Evolutionary conservation across 2,797 vertebrate genomes (phyloP).

Genomic region (Falco peregrinus): DNA sequence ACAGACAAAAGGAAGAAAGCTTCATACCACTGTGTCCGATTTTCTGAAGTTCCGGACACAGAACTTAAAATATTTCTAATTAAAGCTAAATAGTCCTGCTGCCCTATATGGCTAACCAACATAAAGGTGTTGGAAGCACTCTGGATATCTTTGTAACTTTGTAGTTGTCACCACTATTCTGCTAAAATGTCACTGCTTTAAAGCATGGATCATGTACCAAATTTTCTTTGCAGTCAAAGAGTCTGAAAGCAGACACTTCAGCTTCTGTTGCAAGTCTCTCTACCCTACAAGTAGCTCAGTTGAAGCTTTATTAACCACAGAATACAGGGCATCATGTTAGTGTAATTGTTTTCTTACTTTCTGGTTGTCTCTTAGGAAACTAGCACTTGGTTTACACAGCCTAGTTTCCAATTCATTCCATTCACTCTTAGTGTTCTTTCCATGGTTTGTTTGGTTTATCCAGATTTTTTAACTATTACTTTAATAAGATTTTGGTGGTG

Average conservation of each 20-base stretch:
- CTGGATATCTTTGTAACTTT: background rate
- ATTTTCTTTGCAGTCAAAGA: background rate
- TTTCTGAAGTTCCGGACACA: background rate
- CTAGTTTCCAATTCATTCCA: slow-evolving; percentile 17
- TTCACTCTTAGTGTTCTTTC: slow-evolving; percentile 61
- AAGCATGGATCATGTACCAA: background rate
- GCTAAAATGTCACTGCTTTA: background rate
- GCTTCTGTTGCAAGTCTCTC: background rate
- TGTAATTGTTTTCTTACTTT: background rate
- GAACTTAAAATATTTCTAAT: background rate
- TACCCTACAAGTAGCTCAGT: background rate
- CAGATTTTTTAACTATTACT: slow-evolving; percentile 42
- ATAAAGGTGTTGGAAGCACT: background rate
- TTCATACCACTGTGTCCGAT: background rate
- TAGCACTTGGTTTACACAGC: background rate
- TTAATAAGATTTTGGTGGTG: slow-evolving; percentile 48
- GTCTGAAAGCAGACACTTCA: background rate
- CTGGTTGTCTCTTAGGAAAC: background rate
- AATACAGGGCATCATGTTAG: background rate
- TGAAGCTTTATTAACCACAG: background rate
- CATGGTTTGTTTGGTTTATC: background rate
- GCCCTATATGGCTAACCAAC: background rate
- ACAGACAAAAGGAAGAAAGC: background rate
- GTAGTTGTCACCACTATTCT: background rate
- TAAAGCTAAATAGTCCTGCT: background rate